phyloP scores from a whole-genome alignment of 2,888 invertebrate genomes.

The Boloria selene region DNA sequence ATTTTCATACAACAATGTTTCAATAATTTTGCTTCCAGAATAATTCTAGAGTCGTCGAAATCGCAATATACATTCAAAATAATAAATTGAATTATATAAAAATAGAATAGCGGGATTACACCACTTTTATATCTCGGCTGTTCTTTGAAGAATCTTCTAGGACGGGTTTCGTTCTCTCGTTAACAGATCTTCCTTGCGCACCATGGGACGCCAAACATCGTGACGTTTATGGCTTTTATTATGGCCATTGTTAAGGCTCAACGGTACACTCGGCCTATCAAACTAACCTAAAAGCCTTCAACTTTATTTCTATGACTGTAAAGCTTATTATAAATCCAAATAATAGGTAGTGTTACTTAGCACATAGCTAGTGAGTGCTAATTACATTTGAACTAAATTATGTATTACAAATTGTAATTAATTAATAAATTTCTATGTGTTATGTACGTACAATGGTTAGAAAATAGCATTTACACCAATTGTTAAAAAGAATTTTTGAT shows the following conservation, averaged over 20 bases:
- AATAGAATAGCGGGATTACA: background rate
- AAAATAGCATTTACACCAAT: no score
- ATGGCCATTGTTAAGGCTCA: constrained; percentile 61
- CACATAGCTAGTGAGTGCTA: constrained; percentile 16
- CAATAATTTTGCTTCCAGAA: no score
- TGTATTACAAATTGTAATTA: no score
- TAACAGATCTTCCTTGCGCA: constrained; percentile 68
- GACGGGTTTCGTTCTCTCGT: constrained; percentile 71
- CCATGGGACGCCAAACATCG: constrained; percentile 71
- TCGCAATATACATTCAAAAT: no score
- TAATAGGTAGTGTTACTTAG: constrained; percentile 1
- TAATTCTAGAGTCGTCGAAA: no score
- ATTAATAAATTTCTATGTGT: background rate
- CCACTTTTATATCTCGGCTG: constrained; percentile 37
- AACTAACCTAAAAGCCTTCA: constrained; percentile 2
- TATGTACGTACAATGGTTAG: background rate
- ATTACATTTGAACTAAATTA: constrained; percentile 4
- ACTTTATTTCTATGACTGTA: constrained; percentile 18
- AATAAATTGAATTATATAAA: no score
- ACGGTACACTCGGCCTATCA: constrained; percentile 43
- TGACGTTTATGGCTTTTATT: constrained; percentile 73
- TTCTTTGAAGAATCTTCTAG: constrained; percentile 59
- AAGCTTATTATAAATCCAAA: constrained; percentile 21
- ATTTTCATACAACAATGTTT: no score
- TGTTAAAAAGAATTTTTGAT: no score